Percentiles rank a stretch among this genome's conserved stretches.
Evolutionary conservation across 2,113 vertebrate genomes (phyloP).

Genomic region (Hydrochoerus hydrochaeris): DNA sequence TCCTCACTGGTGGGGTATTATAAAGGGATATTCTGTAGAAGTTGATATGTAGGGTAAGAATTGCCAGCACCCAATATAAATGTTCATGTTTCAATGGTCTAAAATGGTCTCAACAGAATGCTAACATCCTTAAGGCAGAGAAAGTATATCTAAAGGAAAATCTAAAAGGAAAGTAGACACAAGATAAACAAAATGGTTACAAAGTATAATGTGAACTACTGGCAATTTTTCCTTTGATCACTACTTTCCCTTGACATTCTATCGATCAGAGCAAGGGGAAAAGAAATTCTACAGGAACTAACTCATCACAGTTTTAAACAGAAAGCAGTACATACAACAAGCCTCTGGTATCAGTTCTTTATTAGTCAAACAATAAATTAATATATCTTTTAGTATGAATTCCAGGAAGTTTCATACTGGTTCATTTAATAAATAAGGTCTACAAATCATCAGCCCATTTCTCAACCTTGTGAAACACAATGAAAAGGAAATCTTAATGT

Average conservation of each 20-base stretch:
- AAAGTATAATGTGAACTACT: slow-evolving; percentile 40
- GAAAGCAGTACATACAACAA: slow-evolving; percentile 35
- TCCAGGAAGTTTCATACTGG: not conserved
- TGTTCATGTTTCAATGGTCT: slow-evolving; percentile 40
- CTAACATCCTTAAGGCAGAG: slow-evolving; percentile 7
- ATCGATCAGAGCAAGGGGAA: slow-evolving; percentile 40
- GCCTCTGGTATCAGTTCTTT: not conserved
- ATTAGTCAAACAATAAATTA: slow-evolving; percentile 44
- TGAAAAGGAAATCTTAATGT: not conserved
- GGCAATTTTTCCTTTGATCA: not conserved
- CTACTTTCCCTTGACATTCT: slow-evolving; percentile 57
- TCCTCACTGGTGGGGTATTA: not conserved
- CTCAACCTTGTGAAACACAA: not conserved
- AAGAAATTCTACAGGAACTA: slow-evolving; percentile 62
- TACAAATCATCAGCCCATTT: not conserved
- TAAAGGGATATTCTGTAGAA: not conserved
- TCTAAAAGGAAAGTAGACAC: slow-evolving; percentile 29
- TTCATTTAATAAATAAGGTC: not conserved
- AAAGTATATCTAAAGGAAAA: slow-evolving; percentile 31
- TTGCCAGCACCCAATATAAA: not conserved
- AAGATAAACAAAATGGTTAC: slow-evolving; percentile 22
- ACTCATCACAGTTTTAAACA: slow-evolving; percentile 17
- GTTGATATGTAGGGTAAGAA: not conserved
- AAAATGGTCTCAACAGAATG: slow-evolving; percentile 38
- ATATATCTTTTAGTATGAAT: not conserved